Conservation (phyloP, 2,797 vertebrate species). For the Holocentrus rufus region DNA sequence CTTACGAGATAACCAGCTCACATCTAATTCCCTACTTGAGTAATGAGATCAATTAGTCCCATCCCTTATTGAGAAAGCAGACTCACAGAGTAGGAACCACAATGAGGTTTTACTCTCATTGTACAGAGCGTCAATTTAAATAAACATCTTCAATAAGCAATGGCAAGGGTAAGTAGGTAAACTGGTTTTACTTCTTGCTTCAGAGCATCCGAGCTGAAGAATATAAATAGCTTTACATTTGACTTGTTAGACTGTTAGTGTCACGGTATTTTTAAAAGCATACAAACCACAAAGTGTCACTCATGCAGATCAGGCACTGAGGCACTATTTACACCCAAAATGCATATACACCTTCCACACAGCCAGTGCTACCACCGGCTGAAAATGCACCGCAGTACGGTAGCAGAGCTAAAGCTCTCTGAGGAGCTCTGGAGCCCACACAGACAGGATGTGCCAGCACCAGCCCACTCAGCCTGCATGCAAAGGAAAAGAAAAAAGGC, state of each 20-base stretch:
- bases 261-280: conserved; percentile 45
- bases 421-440: conserved; percentile 65
- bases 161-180: conserved; percentile 5
- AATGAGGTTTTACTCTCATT: conserved; percentile 15
- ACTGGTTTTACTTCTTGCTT: neutral
- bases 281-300: conserved; percentile 56
- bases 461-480: conserved; percentile 77
- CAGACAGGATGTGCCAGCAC: conserved; percentile 63
- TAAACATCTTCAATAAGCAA: neutral
- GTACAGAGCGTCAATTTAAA: neutral
- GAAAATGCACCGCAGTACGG: conserved; percentile 50
- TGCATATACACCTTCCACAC: conserved; percentile 39
- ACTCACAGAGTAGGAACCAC: neutral
- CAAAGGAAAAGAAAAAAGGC: conserved; percentile 80
- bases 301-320: conserved; percentile 60
- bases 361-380: conserved; percentile 36
- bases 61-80: neutral
- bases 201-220: conserved; percentile 30
- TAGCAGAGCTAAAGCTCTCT: conserved; percentile 51
- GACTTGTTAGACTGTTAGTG: conserved; percentile 46
- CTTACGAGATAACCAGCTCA: neutral
- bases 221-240: conserved; percentile 10
- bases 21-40: conserved; percentile 7
- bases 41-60: conserved; percentile 27
- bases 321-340: conserved; percentile 47